phyloP scores from a whole-genome alignment of 2,797 vertebrate species.

The Fistularia commersonii region DNA sequence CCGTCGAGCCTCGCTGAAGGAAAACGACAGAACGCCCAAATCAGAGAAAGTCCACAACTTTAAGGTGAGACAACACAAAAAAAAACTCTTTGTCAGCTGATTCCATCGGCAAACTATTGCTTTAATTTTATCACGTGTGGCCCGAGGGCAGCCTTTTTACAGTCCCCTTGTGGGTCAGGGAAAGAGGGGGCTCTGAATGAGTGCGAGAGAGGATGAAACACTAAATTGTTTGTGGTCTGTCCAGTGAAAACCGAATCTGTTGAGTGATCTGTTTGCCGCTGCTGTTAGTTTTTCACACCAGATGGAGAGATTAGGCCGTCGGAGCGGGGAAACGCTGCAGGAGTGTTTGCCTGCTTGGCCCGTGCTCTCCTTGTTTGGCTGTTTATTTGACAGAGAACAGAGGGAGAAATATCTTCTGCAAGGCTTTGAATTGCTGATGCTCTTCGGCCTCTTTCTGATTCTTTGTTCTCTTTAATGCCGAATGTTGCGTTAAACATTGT shows the following conservation, averaged over 20 bases:
- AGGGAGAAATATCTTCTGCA: constrained; percentile 39
- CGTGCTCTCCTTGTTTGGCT: constrained; percentile 61
- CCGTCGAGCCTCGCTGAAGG: constrained; percentile 95
- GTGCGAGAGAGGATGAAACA: constrained; percentile 44
- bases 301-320: constrained; percentile 76
- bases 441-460: constrained; percentile 43
- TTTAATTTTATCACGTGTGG: constrained; percentile 49
- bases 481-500: constrained; percentile 28
- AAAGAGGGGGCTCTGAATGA: constrained; percentile 7
- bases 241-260: constrained; percentile 66
- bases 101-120: constrained; percentile 10
- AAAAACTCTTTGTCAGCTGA: constrained; percentile 6
- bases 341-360: constrained; percentile 68
- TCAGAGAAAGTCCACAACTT: constrained; percentile 99
- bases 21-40: constrained; percentile 86
- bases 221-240: constrained; percentile 59
- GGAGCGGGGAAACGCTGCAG: constrained; percentile 50
- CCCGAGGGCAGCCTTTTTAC: constrained; percentile 29
- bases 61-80: constrained; percentile 83
- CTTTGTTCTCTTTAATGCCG: constrained; percentile 29
- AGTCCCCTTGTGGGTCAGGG: constrained; percentile 27
- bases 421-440: constrained; percentile 61
- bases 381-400: constrained; percentile 40
- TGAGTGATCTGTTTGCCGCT: constrained; percentile 54
- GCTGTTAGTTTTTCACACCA: constrained; percentile 63